phyloP scores from a whole-genome alignment of 2,113 vertebrate species.

The Sphyrna mokarran region DNA sequence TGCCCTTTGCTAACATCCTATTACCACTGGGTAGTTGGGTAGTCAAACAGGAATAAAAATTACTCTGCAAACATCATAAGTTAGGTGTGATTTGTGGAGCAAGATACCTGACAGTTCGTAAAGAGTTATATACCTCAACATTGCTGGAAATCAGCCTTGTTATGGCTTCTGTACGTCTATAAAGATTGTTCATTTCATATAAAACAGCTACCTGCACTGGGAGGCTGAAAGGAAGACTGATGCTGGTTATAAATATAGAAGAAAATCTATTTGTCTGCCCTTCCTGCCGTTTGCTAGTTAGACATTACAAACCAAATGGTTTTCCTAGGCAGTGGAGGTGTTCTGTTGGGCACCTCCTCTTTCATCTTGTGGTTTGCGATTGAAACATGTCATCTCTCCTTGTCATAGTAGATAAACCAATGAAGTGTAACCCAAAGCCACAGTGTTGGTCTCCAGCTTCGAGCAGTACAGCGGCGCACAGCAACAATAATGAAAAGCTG shows the following conservation, averaged over 20 bases:
- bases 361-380: conserved; percentile 54
- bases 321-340: conserved; percentile 61
- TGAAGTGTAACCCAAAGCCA: conserved; percentile 68
- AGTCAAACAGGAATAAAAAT: conserved; percentile 98
- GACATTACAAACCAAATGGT: conserved; percentile 50
- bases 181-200: conserved; percentile 96
- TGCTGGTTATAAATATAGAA: conserved; percentile 84
- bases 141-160: conserved; percentile 88
- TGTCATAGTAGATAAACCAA: conserved; percentile 71
- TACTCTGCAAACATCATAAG: conserved; percentile 91
- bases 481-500: conserved; percentile 60
- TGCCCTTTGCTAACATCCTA: conserved; percentile 85
- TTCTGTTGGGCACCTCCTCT: conserved; percentile 53
- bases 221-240: conserved; percentile 79
- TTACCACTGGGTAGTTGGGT: conserved; percentile 90
- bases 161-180: conserved; percentile 86
- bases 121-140: conserved; percentile 80
- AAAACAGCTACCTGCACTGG: conserved; percentile 88
- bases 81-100: conserved; percentile 97
- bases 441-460: conserved; percentile 60
- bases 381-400: conserved; percentile 63
- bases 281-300: conserved; percentile 59
- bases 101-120: conserved; percentile 83
- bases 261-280: conserved; percentile 82
- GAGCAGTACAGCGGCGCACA: conserved; percentile 53